Percentiles rank a stretch among this genome's conserved stretches.
Conservation (phyloP, 2,113 vertebrate genomes). For the Nannobrachium achirus region DNA sequence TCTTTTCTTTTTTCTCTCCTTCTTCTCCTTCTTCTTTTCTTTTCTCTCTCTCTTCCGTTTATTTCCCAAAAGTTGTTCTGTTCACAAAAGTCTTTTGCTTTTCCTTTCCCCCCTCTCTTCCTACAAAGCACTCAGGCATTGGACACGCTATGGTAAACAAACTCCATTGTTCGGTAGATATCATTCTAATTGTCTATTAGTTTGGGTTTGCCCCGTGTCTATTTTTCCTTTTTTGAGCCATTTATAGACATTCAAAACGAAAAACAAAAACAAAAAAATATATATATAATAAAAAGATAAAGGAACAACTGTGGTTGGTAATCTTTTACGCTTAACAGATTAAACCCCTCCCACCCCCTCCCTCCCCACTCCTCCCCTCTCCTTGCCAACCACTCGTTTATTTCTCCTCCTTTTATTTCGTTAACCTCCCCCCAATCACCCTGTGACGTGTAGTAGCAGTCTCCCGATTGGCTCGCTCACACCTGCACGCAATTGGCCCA, state of each 20-base stretch:
- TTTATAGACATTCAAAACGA: constrained; percentile 96
- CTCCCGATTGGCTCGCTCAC: constrained; percentile 86
- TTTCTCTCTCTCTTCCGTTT: constrained; percentile 85
- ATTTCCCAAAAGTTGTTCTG: constrained; percentile 98
- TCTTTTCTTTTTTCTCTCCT: constrained; percentile 99
- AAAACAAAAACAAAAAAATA: constrained; percentile 94
- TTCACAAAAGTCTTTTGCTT: constrained; percentile 99
- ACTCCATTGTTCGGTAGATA: constrained; percentile 99
- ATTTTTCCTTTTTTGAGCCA: constrained; percentile 99
- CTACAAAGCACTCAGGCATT: constrained; percentile 99
- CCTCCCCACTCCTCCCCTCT: constrained; percentile 70
- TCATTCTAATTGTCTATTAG: constrained; percentile 99
- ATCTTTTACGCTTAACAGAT: constrained; percentile 90
- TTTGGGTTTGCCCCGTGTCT: constrained; percentile 99
- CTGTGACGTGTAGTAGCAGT: constrained; percentile 88
- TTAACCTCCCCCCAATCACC: constrained; percentile 90
- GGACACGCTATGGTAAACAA: constrained; percentile 99
- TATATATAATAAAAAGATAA: constrained; percentile 79
- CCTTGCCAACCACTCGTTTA: constrained; percentile 37
- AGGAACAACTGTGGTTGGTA: constrained; percentile 99
- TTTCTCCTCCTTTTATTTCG: constrained; percentile 63
- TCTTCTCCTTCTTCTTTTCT: constrained; percentile 87
- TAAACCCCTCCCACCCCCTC: constrained; percentile 88
- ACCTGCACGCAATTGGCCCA: constrained; percentile 81
- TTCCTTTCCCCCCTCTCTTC: constrained; percentile 99